Base-by-base conservation (phyloP, 2,113 vertebrate genomes). In the Hypomesus transpacificus region DNA sequence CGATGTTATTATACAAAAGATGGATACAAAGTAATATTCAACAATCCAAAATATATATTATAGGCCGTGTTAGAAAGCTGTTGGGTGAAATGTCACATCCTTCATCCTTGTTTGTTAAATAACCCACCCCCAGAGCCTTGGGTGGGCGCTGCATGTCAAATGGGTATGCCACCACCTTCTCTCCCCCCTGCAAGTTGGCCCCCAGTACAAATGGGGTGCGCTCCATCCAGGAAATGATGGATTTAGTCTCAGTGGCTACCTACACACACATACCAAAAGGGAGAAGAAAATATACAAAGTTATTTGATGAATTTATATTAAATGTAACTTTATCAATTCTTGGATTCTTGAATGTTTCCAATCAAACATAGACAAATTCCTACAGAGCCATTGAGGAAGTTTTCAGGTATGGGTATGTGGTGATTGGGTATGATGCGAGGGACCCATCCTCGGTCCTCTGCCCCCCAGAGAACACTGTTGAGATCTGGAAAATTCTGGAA, bases 401-500 rank as follows among this genome's bases (percentile, higher is more conserved):
- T 76, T 82, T 92, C 87, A 17, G 95, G 95, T 76, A 98, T 89
- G 65, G 95, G 90, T 21, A 98, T 67, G 51, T 98, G 95, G 74
- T 98, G 93, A 85, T 96, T 96, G 70, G 95, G 92, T 22, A 92
- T 91, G 69, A 93, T 82, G 82, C 93, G 94, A 13, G 95, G 94
- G 73, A 96, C 95, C 91, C 91, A 82, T 66, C 91, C 94, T 75
- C 93, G 94, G 75, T 98, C 96, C 70, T 97, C 94, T 0, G 95
- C 95, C 4, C 93, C 93, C 97, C 97, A 99, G 34, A 96, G 88
- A 0, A 92, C 88, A 0, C 86, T 93, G 57, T 94, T 96, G 69
- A 99, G 87, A 78, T 98, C 94, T 0, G 97, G 97, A 73, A 98
- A 99, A 86, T 98, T 97, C 86, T 96, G 93, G 56, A 96, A 98